phyloP scores from a whole-genome alignment of 2,797 vertebrate genomes.

The Acanthurus lineatus region DNA sequence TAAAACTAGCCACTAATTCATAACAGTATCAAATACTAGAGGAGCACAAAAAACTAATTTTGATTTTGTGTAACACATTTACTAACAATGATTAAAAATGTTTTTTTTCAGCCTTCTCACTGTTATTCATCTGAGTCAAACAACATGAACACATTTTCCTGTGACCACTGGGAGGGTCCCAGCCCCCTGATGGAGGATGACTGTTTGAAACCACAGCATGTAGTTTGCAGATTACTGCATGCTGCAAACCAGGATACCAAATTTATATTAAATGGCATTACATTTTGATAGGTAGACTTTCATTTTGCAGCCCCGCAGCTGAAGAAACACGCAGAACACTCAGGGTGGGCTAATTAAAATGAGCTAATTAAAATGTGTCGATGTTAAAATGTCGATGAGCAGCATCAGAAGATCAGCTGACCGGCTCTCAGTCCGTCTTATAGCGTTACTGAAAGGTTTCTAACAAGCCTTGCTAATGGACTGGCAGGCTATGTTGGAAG shows the following conservation, averaged over 20 bases:
- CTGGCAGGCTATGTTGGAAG: neutral
- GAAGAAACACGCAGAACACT: slow-evolving; percentile 6
- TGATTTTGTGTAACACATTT: neutral
- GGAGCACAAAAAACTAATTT: neutral
- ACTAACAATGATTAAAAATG: too few relatives aligned
- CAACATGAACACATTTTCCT: neutral
- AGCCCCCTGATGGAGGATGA: neutral
- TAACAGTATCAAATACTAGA: neutral
- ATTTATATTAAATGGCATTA: neutral
- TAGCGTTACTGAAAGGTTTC: slow-evolving; percentile 7
- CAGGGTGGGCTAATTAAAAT: slow-evolving; percentile 86
- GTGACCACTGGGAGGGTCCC: neutral
- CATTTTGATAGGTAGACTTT: slow-evolving; percentile 5
- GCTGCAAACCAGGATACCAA: neutral
- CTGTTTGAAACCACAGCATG: neutral
- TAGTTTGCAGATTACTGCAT: slow-evolving; percentile 15
- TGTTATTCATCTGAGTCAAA: neutral
- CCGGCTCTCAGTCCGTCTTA: slow-evolving; percentile 7
- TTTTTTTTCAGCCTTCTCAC: too few relatives aligned
- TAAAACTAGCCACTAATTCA: neutral
- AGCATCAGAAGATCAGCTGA: slow-evolving; percentile 17
- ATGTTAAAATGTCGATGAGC: slow-evolving; percentile 72
- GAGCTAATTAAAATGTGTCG: slow-evolving; percentile 89
- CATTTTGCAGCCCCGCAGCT: slow-evolving; percentile 23
- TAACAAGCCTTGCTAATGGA: slow-evolving; percentile 21